These are phyloP conservation scores for Medauroidea extradentata DNA, from an alignment of 1,140 invertebrate species.

Conservation along the genomic window DNA sequence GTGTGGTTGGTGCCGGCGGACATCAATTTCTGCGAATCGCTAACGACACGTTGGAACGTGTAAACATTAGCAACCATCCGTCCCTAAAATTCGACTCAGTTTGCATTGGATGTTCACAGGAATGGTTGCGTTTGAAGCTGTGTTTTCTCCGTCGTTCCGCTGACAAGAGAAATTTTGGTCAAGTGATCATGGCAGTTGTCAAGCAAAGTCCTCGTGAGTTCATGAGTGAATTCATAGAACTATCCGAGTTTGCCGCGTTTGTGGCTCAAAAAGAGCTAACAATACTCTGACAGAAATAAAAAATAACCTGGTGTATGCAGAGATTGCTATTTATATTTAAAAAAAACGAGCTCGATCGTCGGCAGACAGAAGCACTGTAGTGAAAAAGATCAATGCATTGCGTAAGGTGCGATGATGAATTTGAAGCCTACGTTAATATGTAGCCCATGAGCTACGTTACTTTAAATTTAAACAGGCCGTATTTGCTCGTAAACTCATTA, in stretches of 20 bases:
- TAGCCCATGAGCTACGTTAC: too few relatives aligned
- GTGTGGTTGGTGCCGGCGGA: slow-evolving; percentile 2
- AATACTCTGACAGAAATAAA: not conserved
- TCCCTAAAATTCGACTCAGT: not conserved
- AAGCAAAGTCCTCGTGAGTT: too few relatives aligned
- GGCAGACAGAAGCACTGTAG: not conserved
- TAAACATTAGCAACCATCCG: slow-evolving; percentile 9
- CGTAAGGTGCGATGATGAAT: too few relatives aligned
- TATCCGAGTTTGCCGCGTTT: too few relatives aligned
- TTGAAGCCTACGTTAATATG: too few relatives aligned
- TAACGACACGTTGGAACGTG: slow-evolving; percentile 12
- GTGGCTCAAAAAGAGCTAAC: not conserved
- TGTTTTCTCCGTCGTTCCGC: too few relatives aligned
- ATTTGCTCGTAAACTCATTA: too few relatives aligned
- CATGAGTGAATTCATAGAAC: not conserved
- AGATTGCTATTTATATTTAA: slow-evolving; percentile 1
- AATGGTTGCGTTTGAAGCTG: too few relatives aligned
- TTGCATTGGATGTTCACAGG: too few relatives aligned
- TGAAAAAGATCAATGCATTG: not conserved
- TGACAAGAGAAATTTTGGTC: too few relatives aligned
- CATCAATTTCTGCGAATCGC: slow-evolving; percentile 16
- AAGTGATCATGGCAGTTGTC: too few relatives aligned
- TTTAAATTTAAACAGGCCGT: too few relatives aligned
- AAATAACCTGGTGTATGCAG: not conserved
- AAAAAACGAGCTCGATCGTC: not conserved